Conservation (phyloP, 2,113 vertebrate genomes). For the Tringa solitaria region DNA sequence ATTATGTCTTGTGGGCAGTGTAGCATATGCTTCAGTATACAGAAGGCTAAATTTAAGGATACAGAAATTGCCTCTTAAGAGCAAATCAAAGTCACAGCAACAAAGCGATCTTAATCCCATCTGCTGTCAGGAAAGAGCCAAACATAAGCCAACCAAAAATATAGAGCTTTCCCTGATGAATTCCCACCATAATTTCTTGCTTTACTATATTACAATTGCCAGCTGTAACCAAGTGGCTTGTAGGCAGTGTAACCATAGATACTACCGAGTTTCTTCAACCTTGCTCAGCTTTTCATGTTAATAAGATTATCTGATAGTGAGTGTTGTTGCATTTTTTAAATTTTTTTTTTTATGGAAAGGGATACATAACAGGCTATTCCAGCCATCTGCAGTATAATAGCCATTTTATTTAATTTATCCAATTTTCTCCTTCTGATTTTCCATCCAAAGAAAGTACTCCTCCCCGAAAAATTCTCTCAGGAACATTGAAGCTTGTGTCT, state of each 20-base stretch:
- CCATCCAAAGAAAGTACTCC: background rate
- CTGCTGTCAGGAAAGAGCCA: slow-evolving; percentile 1
- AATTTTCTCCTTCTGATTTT: background rate
- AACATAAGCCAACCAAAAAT: background rate
- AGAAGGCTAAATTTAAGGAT: slow-evolving; percentile 32
- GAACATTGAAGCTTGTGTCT: background rate
- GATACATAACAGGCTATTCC: background rate
- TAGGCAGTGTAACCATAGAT: background rate
- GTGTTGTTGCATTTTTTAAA: background rate
- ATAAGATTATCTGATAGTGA: background rate
- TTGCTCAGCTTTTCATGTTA: background rate
- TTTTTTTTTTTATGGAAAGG: background rate
- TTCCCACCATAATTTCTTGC: background rate
- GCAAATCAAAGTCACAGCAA: background rate
- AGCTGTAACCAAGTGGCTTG: background rate
- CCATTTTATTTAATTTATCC: background rate
- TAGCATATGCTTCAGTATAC: background rate
- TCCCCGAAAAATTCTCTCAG: background rate
- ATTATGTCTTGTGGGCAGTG: slow-evolving; percentile 42
- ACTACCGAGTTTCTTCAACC: background rate
- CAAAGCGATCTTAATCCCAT: background rate
- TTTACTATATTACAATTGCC: background rate
- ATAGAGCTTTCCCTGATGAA: background rate
- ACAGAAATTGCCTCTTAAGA: background rate
- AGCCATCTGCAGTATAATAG: background rate